phyloP scores from a whole-genome alignment of 2,113 vertebrate species.

The Neolamprologus caudopunctatus region DNA sequence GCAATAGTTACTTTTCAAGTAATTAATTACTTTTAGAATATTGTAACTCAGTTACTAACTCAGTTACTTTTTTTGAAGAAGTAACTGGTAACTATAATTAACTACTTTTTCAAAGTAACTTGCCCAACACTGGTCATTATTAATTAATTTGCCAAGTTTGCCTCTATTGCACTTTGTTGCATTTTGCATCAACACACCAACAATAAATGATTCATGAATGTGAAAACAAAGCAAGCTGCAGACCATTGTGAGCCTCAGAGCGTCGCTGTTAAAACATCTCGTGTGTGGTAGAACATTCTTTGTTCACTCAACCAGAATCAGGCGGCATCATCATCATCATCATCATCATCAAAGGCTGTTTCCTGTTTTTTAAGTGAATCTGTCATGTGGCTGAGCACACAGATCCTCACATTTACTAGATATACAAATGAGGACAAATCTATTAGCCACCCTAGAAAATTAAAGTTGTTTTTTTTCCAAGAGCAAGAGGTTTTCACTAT shows the following conservation, averaged over 20 bases:
- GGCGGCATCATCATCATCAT: too few species aligned
- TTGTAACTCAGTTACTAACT: background rate
- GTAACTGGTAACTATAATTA: background rate
- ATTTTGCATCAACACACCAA: background rate
- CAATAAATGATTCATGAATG: background rate
- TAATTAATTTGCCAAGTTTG: background rate
- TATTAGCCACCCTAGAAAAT: background rate
- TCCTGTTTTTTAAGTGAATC: background rate
- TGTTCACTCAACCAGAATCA: background rate
- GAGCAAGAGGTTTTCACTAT: fast-evolving
- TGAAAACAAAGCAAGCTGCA: background rate
- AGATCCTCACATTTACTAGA: background rate
- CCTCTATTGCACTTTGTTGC: background rate
- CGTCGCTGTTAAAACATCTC: background rate
- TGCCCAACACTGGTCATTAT: background rate
- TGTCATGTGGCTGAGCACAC: background rate
- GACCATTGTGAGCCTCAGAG: background rate
- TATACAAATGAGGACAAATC: background rate
- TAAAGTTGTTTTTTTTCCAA: background rate
- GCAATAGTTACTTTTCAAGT: background rate
- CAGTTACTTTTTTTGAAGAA: background rate
- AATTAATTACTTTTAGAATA: background rate
- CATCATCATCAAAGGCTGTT: background rate
- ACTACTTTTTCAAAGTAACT: background rate
- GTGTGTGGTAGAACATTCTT: background rate